These are phyloP conservation scores for Salvelinus alpinus DNA, from an alignment of 2,113 vertebrate species.

Conservation along the genomic window DNA sequence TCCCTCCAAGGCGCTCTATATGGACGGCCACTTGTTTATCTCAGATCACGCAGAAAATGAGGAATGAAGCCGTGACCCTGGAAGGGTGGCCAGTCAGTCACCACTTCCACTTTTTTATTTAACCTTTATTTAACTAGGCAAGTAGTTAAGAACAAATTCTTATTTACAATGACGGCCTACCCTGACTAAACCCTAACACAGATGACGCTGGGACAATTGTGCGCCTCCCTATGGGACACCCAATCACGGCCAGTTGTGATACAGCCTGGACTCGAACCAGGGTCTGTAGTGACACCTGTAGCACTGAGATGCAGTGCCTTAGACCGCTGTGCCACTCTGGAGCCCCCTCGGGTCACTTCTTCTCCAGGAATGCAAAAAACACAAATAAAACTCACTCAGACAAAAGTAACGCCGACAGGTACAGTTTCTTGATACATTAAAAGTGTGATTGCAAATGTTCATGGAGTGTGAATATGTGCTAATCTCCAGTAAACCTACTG, in stretches of 20 bases:
- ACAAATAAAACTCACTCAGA: neutral
- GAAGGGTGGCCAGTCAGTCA: neutral
- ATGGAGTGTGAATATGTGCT: neutral
- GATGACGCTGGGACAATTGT: too few relatives aligned
- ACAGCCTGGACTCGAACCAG: too few relatives aligned
- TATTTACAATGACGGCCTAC: too few relatives aligned
- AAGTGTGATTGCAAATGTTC: neutral
- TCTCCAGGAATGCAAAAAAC: neutral
- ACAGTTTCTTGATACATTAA: neutral
- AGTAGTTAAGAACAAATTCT: too few relatives aligned
- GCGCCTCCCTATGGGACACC: too few relatives aligned
- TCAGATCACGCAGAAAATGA: slow-evolving; percentile 29
- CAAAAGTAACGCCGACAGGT: neutral
- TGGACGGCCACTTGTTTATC: slow-evolving; percentile 29
- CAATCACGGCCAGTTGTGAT: too few relatives aligned
- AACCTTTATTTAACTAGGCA: too few relatives aligned
- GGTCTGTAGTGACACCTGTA: too few relatives aligned
- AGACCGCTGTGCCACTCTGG: too few relatives aligned
- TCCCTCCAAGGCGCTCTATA: slow-evolving; percentile 36
- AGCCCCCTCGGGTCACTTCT: neutral
- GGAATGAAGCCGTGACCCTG: slow-evolving; percentile 25
- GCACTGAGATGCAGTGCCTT: too few relatives aligned
- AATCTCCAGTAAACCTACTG: too few relatives aligned
- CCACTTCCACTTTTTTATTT: neutral
- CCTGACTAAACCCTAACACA: too few relatives aligned